A percentile compares a stretch with the other conserved stretches of the same genome.
Evolutionary conservation across 2,113 vertebrate genomes (phyloP).

Genomic region (Catharus minimus): DNA sequence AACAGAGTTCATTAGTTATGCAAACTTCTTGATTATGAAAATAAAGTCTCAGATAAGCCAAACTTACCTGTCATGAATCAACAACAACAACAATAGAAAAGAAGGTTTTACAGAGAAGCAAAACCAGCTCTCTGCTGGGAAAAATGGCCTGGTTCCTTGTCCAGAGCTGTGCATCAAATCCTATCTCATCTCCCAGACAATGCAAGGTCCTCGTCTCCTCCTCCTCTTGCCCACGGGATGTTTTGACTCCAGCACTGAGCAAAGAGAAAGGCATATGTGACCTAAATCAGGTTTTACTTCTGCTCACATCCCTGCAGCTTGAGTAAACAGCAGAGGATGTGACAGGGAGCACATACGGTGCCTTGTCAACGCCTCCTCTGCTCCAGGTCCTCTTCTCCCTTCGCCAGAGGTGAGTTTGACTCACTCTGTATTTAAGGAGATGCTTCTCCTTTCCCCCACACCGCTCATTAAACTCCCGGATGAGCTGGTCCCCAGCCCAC

Average conservation of each 20-base stretch:
- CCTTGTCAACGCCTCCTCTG: conserved; percentile 5
- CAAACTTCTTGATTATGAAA: conserved; percentile 29
- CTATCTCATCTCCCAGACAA: conserved; percentile 29
- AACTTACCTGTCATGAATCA: not conserved
- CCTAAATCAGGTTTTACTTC: conserved; percentile 65
- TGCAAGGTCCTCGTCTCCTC: not conserved
- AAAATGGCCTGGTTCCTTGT: not conserved
- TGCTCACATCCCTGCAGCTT: conserved; percentile 35
- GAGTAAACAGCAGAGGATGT: conserved; percentile 62
- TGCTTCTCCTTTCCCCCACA: not conserved
- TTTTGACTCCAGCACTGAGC: conserved; percentile 4
- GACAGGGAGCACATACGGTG: conserved; percentile 45
- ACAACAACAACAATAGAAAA: not conserved
- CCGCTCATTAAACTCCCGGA: not conserved
- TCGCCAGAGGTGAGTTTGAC: conserved; percentile 52
- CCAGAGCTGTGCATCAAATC: not conserved
- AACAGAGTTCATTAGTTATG: not conserved
- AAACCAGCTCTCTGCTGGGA: not conserved
- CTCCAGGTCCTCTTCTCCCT: conserved; percentile 16
- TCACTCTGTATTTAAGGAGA: conserved; percentile 32
- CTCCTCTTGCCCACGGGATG: conserved; percentile 41
- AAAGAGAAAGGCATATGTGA: conserved; percentile 61
- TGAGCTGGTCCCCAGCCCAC: not conserved
- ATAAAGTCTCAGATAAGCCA: not conserved
- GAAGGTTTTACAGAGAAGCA: not conserved